Percentiles rank a stretch among this genome's conserved stretches.
Evolutionary conservation across 1,140 invertebrate genomes (phyloP).

Genomic region (Catajapyx aquilonaris): DNA sequence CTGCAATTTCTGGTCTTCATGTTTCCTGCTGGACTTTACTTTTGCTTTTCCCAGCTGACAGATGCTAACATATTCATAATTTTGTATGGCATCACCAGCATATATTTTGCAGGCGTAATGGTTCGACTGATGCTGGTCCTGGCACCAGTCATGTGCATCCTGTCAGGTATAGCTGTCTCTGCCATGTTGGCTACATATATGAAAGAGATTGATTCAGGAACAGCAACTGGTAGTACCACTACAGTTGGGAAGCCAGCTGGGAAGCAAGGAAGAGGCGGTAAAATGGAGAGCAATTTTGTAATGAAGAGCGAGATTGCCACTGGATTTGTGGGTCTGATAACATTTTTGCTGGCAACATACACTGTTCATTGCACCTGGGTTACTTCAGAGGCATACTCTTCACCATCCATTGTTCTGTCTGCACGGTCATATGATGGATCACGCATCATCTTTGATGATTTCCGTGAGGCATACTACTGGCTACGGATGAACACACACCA

Average conservation of each 20-base stretch:
- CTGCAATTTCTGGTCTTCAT: constrained; percentile 84
- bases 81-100: constrained; percentile 88
- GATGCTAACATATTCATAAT: constrained; percentile 96
- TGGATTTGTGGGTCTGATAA: constrained; percentile 64
- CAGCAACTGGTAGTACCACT: constrained; percentile 19
- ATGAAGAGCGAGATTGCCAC: constrained; percentile 75
- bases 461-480: constrained; percentile 96
- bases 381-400: constrained; percentile 95
- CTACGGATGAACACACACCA: constrained; percentile 89
- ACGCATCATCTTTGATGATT: constrained; percentile 92
- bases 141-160: constrained; percentile 92
- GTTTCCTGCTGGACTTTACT: constrained; percentile 88
- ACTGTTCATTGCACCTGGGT: constrained; percentile 98
- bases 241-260: constrained; percentile 10
- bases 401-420: constrained; percentile 91
- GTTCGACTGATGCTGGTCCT: constrained; percentile 94
- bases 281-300: constrained; percentile 60
- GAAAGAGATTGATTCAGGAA: constrained; percentile 51
- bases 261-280: no score
- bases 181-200: constrained; percentile 75
- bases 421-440: constrained; percentile 82
- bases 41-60: constrained; percentile 81
- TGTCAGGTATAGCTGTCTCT: constrained; percentile 84
- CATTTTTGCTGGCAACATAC: constrained; percentile 70
- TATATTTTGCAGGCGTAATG: constrained; percentile 98